A percentile compares a stretch with the other conserved stretches of the same genome.
Conservation (phyloP, 30 jellyfish, hydroid and myxozoan genomes). For the Aurelia sp. region DNA sequence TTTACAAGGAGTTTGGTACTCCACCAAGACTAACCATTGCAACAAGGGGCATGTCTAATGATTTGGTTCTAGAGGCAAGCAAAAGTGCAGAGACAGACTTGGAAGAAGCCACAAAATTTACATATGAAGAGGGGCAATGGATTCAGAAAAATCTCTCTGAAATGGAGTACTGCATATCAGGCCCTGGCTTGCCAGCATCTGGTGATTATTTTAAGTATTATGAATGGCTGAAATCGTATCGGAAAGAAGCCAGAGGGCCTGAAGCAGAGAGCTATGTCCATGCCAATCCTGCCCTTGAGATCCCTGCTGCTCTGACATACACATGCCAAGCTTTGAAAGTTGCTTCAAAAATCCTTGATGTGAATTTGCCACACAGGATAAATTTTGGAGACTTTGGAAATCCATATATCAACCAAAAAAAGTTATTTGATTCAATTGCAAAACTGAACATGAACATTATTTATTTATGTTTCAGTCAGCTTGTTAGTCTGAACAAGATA, state of each 20-base stretch:
- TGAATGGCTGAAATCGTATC: conserved; percentile 91
- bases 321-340: conserved; percentile 78
- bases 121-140: conserved; percentile 94
- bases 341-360: conserved; percentile 69
- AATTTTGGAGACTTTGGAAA: conserved; percentile 73
- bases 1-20: conserved; percentile 91
- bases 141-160: conserved; percentile 68
- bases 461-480: conserved; percentile 84
- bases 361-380: conserved; percentile 74
- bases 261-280: conserved; percentile 68
- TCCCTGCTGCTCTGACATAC: conserved; percentile 92
- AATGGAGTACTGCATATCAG: conserved; percentile 84
- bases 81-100: conserved; percentile 81
- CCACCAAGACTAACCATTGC: conserved; percentile 88
- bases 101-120: conserved; percentile 95
- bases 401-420: conserved; percentile 59
- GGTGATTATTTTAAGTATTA: conserved; percentile 86
- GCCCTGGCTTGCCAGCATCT: conserved; percentile 84
- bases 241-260: conserved; percentile 86
- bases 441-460: conserved; percentile 65
- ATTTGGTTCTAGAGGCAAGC: conserved; percentile 78
- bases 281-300: conserved; percentile 59
- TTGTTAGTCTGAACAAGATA: conserved; percentile 27
- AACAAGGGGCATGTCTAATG: conserved; percentile 58
- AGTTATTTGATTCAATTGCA: conserved; percentile 58